Evolutionary conservation across 2,113 vertebrate genomes (phyloP), one percentile per base, ranked within the genome.

Genomic region (Syngnathus typhle): DNA sequence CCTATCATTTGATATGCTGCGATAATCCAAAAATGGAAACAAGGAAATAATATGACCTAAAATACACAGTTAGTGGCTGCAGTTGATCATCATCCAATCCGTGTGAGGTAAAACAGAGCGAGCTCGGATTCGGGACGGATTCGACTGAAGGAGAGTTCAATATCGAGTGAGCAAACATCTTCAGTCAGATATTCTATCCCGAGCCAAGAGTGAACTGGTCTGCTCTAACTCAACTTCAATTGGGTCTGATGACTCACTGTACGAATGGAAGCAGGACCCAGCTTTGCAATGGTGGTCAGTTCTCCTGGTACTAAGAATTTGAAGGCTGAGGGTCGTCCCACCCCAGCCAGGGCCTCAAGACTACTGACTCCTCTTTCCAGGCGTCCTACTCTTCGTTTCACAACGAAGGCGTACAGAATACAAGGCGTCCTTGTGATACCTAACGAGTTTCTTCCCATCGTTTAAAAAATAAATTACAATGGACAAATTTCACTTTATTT

Each of bases 371-470:
- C 83, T 90, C 90, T 90, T 91, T 91, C 88, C 90, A 91, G 89
- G 89, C 91, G 65, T 68, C 73, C 69, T 69, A 71, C 74, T 61
- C 78, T 59, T 38, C 55, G 68, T 79, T 80, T 71, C 68, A 91
- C 90, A 88, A 73, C 89, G 90, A 19, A 6, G 7, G 7, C 6
- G 4, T 19, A 49, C 47, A 90, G 88, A 86, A 90, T 87, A 89
- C 84, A 91, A 90, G 87, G 80, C 88, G 88, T 89, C 89, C 84
- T 90, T 89, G 85, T 90, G 90, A 90, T 91, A 18, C 16, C 1
- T 51, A 19, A 19, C 47, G 10, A 11, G 19, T 8, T 54, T 10
- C 51, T 54, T 54, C 21, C 51, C 1, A 21, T 19, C n/a, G 1
- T 5, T 23, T 21, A 21, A 21, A 52, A 47, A 16, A 47, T 4